phyloP scores from a whole-genome alignment of 2,888 invertebrate species.

The Lasioglossum zephyrum region DNA sequence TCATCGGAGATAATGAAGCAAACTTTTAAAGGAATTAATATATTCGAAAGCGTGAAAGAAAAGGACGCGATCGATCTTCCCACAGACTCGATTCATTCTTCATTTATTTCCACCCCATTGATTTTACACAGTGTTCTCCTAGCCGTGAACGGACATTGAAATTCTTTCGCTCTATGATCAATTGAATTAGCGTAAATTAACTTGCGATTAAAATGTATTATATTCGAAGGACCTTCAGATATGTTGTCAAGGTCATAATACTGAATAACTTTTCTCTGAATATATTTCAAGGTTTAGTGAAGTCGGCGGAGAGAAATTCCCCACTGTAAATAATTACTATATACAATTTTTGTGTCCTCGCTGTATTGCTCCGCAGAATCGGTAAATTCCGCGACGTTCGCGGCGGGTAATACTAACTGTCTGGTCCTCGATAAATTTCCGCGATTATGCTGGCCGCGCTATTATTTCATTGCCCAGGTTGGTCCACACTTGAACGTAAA shows the following conservation, averaged over 20 bases:
- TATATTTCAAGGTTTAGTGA: no score
- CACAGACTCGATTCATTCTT: constrained; percentile 17
- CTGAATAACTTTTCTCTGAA: no score
- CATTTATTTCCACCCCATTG: constrained; percentile 43
- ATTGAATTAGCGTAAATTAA: not conserved
- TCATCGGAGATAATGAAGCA: constrained; percentile 29
- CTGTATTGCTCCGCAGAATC: not conserved
- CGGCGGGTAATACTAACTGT: not conserved
- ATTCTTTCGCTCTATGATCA: not conserved
- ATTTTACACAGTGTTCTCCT: constrained; percentile 35
- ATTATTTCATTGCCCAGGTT: not conserved
- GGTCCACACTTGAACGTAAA: not conserved
- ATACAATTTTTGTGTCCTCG: not conserved
- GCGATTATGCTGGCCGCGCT: not conserved
- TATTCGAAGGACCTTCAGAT: no score
- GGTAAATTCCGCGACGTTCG: not conserved
- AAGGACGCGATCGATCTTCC: constrained; percentile 34
- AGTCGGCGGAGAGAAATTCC: no score
- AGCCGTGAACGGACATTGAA: constrained; percentile 10
- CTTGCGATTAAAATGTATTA: no score
- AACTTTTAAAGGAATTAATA: constrained; percentile 19
- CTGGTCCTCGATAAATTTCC: not conserved
- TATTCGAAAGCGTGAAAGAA: constrained; percentile 24
- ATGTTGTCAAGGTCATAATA: no score
- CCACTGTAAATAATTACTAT: not conserved